Evolutionary conservation across 2,888 invertebrate species (phyloP).

Genomic region (Conomelus anceps): DNA sequence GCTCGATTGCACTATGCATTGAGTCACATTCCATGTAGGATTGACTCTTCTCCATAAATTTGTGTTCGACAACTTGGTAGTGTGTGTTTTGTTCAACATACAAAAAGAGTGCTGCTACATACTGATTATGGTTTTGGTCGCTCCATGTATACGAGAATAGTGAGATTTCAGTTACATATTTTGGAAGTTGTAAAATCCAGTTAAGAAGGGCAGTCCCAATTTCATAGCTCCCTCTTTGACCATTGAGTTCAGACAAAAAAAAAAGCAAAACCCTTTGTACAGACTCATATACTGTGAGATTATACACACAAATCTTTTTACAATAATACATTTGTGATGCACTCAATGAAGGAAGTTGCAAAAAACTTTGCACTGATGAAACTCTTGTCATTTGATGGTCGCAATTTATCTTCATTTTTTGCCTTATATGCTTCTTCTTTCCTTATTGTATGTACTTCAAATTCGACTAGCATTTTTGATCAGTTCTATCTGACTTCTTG

Average conservation of each 20-base stretch:
- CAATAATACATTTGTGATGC: slow-evolving; percentile 13
- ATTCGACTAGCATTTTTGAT: neutral
- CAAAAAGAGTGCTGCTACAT: neutral
- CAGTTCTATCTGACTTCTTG: neutral
- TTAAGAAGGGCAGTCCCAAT: neutral
- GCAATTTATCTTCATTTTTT: neutral
- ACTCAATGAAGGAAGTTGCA: neutral
- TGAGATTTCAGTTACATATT: neutral
- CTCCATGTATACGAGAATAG: neutral
- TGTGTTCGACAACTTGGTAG: neutral
- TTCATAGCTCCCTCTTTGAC: slow-evolving; percentile 1
- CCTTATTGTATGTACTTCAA: neutral
- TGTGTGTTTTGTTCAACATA: neutral
- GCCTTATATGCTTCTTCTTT: slow-evolving; percentile 2
- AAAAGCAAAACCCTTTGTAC: slow-evolving; percentile 2
- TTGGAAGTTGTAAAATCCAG: neutral
- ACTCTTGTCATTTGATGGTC: neutral
- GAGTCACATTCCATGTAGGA: neutral
- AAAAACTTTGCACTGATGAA: slow-evolving; percentile 1
- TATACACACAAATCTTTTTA: slow-evolving; percentile 3
- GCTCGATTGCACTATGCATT: neutral
- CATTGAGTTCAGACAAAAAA: slow-evolving; percentile 2
- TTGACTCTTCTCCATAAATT: neutral
- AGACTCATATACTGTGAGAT: neutral
- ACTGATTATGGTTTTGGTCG: slow-evolving; percentile 5